phyloP scores from a whole-genome alignment of 2,888 invertebrate species.

The Drosophila acutilabella region DNA sequence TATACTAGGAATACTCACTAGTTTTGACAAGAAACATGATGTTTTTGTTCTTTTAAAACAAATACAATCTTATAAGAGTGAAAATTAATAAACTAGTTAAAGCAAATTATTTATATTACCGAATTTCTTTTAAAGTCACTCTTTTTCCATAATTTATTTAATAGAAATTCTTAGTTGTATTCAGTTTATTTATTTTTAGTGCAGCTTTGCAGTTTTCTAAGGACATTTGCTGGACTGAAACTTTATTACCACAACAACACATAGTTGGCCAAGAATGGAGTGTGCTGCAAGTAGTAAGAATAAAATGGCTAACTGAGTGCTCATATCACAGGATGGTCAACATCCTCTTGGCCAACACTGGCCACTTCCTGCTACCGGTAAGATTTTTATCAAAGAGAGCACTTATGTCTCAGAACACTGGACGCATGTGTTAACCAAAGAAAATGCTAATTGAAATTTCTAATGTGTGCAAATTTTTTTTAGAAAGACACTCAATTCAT shows the following conservation, averaged over 20 bases:
- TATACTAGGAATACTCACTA: no score
- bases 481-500: conserved; percentile 41
- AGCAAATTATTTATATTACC: no score
- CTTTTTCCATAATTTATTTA: no score
- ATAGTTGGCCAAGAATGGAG: conserved; percentile 42
- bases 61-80: no score
- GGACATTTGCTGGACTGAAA: conserved; percentile 23
- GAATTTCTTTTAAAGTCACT: no score
- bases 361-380: conserved; percentile 10
- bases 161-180: no score
- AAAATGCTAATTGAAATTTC: conserved; percentile 56
- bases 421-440: conserved; percentile 1
- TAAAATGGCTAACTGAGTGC: conserved; percentile 18
- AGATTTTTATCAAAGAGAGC: conserved; percentile 13
- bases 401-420: conserved; percentile 3
- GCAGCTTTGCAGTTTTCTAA: conserved; percentile 13
- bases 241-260: conserved; percentile 40
- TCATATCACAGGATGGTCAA: conserved; percentile 23
- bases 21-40: no score
- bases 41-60: no score
- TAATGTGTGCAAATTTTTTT: conserved; percentile 52
- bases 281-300: background rate
- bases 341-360: conserved; percentile 27
- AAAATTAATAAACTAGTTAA: no score
- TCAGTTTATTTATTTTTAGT: background rate